A percentile compares a stretch with the other conserved stretches of the same genome.
phyloP scores from a whole-genome alignment of 2,888 invertebrate genomes.

The Coremacera marginata region DNA sequence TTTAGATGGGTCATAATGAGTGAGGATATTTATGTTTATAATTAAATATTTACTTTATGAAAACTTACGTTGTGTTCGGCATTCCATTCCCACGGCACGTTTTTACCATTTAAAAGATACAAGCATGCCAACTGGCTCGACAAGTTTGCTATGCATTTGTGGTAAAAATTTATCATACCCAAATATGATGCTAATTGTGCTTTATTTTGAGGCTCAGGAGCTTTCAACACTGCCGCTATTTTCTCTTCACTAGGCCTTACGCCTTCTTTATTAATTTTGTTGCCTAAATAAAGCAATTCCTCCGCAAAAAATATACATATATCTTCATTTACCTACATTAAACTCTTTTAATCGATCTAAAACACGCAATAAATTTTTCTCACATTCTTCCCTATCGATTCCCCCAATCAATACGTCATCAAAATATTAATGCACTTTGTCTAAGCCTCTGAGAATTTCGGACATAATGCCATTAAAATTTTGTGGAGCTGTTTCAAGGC shows the following conservation, averaged over 20 bases:
- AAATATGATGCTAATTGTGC: not conserved
- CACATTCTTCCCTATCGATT: not conserved
- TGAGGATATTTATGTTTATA: too few relatives aligned
- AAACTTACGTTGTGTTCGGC: not conserved
- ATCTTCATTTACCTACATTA: not conserved
- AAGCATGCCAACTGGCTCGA: not conserved
- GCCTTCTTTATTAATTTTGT: not conserved
- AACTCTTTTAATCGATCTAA: not conserved
- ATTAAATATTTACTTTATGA: not conserved
- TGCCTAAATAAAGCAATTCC: not conserved
- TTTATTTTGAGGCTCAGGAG: not conserved
- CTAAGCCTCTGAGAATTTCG: not conserved
- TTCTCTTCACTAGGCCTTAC: not conserved
- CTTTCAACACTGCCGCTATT: not conserved
- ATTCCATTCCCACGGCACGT: not conserved
- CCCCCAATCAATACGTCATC: too few relatives aligned
- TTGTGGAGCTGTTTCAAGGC: too few relatives aligned
- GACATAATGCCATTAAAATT: not conserved
- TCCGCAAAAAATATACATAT: not conserved
- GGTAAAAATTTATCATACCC: conserved; percentile 3
- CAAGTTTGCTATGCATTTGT: too few relatives aligned
- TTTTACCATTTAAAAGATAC: too few relatives aligned
- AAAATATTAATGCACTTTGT: too few relatives aligned
- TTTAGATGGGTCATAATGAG: too few relatives aligned
- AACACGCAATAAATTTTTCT: not conserved